Percentiles rank a stretch among this genome's conserved stretches.
Conservation (phyloP, 2,113 vertebrate genomes). For the Plectropomus leopardus region DNA sequence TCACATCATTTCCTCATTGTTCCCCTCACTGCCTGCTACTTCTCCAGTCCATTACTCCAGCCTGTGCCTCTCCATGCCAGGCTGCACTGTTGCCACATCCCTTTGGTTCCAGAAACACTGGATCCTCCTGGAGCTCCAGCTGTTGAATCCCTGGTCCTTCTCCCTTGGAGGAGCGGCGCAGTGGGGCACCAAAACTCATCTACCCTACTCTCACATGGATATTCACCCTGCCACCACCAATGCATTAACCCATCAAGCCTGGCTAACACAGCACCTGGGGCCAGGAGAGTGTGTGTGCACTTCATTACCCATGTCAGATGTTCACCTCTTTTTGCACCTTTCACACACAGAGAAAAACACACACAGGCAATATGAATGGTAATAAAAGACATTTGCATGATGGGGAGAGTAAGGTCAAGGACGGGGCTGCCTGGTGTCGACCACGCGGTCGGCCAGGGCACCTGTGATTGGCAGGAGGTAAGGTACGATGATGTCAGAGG, state of each 20-base stretch:
- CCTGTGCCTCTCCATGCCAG: slow-evolving; percentile 20
- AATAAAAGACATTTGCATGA: slow-evolving; percentile 62
- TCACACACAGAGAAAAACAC: not conserved
- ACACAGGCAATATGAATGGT: slow-evolving; percentile 15
- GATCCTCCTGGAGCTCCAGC: slow-evolving; percentile 7
- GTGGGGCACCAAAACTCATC: slow-evolving; percentile 15
- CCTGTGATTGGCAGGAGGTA: slow-evolving; percentile 61
- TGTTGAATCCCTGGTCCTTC: not conserved
- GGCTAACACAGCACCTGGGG: slow-evolving; percentile 53
- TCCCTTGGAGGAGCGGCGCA: slow-evolving; percentile 16
- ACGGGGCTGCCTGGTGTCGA: slow-evolving; percentile 31
- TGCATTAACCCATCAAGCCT: slow-evolving; percentile 49
- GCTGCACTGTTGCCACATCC: slow-evolving; percentile 6
- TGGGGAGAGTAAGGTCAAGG: slow-evolving; percentile 62
- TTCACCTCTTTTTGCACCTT: slow-evolving; percentile 22
- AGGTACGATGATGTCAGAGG: slow-evolving; percentile 34
- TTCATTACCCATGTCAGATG: slow-evolving; percentile 17
- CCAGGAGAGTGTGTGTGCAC: slow-evolving; percentile 13
- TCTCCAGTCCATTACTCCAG: slow-evolving; percentile 25
- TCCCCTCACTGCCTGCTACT: slow-evolving; percentile 5
- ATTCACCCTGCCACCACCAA: slow-evolving; percentile 18
- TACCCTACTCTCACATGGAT: slow-evolving; percentile 1
- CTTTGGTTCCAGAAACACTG: slow-evolving; percentile 27
- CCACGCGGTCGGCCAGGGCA: slow-evolving; percentile 31
- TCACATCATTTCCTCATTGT: slow-evolving; percentile 18